phyloP scores from a whole-genome alignment of 2,888 invertebrate genomes.

The Formica aserva region DNA sequence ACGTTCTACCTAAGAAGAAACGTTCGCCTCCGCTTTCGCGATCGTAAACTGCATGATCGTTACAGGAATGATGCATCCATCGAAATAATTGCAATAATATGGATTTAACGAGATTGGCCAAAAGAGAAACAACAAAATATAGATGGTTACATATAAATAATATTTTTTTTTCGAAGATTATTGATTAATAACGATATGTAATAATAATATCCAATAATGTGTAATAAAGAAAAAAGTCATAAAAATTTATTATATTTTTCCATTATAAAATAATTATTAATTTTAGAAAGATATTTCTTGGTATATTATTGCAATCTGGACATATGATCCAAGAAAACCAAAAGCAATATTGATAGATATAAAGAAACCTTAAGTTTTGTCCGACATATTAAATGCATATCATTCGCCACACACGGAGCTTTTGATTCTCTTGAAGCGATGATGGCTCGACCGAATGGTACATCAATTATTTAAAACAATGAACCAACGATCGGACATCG shows the following conservation, averaged over 20 bases:
- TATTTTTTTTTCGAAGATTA: not conserved
- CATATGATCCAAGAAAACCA: not conserved
- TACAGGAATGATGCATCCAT: not conserved
- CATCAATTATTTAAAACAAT: conserved; percentile 77
- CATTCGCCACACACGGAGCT: conserved; percentile 59
- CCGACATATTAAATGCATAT: conserved; percentile 1
- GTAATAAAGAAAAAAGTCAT: not conserved
- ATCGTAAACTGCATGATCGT: not conserved
- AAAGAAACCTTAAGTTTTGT: not conserved
- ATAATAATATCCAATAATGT: not conserved
- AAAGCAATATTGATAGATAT: not conserved
- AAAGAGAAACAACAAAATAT: not conserved
- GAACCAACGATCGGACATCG: conserved; percentile 51
- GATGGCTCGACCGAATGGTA: conserved; percentile 43
- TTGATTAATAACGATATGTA: not conserved
- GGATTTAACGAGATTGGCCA: not conserved
- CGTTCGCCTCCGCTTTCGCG: not conserved
- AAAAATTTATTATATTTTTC: not conserved
- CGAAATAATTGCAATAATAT: not conserved
- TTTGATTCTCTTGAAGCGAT: conserved; percentile 56
- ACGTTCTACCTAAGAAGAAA: not conserved
- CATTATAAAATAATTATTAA: not conserved
- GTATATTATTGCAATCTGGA: not conserved
- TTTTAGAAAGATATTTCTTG: not conserved
- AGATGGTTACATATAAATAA: not conserved